Evolutionary conservation across 92 coral and sea anemone genomes (phyloP), one percentile per base, ranked within the genome.

Genomic region (Galaxea fascicularis): DNA sequence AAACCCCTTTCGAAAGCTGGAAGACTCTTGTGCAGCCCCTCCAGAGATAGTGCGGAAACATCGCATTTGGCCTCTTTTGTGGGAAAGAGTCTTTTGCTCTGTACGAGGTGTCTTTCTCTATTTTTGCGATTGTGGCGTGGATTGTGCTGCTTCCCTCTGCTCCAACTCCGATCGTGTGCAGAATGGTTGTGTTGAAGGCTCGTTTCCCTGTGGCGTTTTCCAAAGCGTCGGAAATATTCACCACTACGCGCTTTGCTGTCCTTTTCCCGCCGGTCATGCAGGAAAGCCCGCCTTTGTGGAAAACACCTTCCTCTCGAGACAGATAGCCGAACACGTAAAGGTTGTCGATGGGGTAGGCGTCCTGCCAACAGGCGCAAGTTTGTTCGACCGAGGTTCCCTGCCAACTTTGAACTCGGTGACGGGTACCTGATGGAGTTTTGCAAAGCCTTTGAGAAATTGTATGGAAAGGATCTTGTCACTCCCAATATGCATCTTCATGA

Each of bases 401-500:
- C 41, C 41, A 35, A 6, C n/a, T n/a, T 49, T 49, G 54, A 49
- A 49, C 10, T 49, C 10, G 54, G 54, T 28, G 89, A 89, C 63
- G 5, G 22, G 20, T 74, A 41, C 20, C 27, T 90, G 26, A 31
- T 85, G 21, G 20, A 80, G 65, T 90, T 85, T 57, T 24, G 85
- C 4, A 10, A 80, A 17, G 22, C 29, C 27, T 56, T 80, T 85
- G 93, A 65, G 51, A 25, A 28, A 14, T 28, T 90, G 15, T 90
- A 80, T 85, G 90, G 85, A 46, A 4, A 28, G 22, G 25, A 41
- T 11, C 22, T 45, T 15, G 90, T 90, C n/a, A 90, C 90, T 20
- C 91, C 94, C 10, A 91, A 91, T 67, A 91, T 91, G 91, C 94
- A 91, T 52, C 74, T 90, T 0, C 93, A 90, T 57, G 86, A 0